Conservation (phyloP, 2,888 invertebrate species). For the Tiphia femorata region DNA sequence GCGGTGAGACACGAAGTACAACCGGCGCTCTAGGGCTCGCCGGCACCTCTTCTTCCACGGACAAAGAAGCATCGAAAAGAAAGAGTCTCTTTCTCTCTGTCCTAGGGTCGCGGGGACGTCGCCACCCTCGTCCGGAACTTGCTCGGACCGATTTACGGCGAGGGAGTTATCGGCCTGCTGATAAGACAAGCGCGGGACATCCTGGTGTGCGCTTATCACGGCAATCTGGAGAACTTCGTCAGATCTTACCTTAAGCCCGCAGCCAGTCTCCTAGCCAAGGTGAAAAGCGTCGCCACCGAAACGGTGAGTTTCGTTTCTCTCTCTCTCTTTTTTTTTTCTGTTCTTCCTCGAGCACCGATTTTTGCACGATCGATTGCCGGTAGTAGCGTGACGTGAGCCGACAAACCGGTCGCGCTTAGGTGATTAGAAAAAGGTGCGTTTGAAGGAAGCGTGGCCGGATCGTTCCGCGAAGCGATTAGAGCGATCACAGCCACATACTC, state of each 20-base stretch:
- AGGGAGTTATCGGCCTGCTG: slow-evolving; percentile 74
- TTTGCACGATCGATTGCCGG: not conserved
- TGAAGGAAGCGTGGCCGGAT: slow-evolving; percentile 21
- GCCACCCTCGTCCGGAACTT: slow-evolving; percentile 74
- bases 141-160: slow-evolving; percentile 75
- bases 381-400: not conserved
- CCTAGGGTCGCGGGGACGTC: slow-evolving; percentile 56
- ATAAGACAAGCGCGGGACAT: slow-evolving; percentile 79
- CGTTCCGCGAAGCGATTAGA: slow-evolving; percentile 43
- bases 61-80: not conserved
- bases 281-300: slow-evolving; percentile 67
- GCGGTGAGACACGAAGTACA: not conserved
- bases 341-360: too few species aligned
- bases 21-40: too few species aligned
- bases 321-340: not conserved
- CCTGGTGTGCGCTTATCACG: slow-evolving; percentile 76
- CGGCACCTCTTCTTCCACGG: too few species aligned
- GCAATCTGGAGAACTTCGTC: slow-evolving; percentile 76
- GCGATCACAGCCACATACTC: slow-evolving; percentile 35
- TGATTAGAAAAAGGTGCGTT: slow-evolving; percentile 18
- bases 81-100: slow-evolving; percentile 12
- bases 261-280: slow-evolving; percentile 71
- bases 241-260: slow-evolving; percentile 76
- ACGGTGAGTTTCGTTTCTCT: slow-evolving; percentile 50
- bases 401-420: slow-evolving; percentile 19